phyloP scores from a whole-genome alignment of 2,797 vertebrate genomes.

The Paramormyrops hopkinsi region DNA sequence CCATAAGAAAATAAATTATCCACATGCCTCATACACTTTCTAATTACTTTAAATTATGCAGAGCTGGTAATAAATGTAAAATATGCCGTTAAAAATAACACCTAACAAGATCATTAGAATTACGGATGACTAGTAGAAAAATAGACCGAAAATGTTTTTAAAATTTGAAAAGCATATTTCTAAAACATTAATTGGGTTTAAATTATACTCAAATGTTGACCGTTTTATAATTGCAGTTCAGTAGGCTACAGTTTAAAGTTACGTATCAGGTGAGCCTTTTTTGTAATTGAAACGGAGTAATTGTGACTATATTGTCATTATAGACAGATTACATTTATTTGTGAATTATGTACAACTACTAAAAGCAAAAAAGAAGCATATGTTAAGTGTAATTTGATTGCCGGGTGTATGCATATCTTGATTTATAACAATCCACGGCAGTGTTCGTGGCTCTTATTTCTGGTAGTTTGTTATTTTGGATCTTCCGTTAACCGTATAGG shows the following conservation, averaged over 20 bases:
- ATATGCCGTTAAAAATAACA: background rate
- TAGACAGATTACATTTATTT: background rate
- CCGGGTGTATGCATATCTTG: background rate
- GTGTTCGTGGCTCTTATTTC: background rate
- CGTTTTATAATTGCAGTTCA: background rate
- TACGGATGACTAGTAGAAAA: background rate
- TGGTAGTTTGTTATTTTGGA: slow-evolving; percentile 8
- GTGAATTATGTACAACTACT: background rate
- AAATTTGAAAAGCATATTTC: background rate
- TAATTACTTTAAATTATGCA: background rate
- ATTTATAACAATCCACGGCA: background rate
- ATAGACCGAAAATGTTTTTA: background rate
- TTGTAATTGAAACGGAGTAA: background rate
- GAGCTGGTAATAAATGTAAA: background rate
- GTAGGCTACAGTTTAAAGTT: background rate
- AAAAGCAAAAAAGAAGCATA: background rate
- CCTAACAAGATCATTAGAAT: background rate
- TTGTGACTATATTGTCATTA: background rate
- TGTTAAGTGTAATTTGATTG: background rate
- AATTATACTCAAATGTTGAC: background rate
- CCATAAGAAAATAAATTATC: background rate
- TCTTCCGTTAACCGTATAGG: background rate
- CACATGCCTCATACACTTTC: background rate
- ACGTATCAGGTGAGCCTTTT: background rate
- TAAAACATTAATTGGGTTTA: background rate